Evolutionary conservation across 1,140 invertebrate genomes (phyloP).

Genomic region (Hylyphantes graminicola): DNA sequence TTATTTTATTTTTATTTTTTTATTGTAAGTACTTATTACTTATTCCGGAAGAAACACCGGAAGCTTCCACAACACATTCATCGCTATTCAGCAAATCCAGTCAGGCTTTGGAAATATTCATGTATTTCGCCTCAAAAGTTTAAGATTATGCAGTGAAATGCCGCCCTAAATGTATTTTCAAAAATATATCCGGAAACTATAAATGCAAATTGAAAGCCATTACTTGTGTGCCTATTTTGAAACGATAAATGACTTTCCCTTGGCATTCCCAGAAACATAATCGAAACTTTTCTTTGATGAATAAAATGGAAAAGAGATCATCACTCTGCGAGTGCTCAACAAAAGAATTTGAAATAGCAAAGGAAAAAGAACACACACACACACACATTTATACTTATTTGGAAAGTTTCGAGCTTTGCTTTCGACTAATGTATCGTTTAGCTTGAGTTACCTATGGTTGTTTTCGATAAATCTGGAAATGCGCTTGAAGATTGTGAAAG

Average conservation of each 20-base stretch:
- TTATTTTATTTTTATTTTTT: too few species aligned
- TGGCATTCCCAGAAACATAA: conserved; percentile 30
- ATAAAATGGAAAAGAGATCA: conserved; percentile 39
- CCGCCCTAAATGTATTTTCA: background rate
- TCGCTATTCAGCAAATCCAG: background rate
- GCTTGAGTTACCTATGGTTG: background rate
- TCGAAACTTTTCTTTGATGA: conserved; percentile 39
- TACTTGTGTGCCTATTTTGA: conserved; percentile 13
- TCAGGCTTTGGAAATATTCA: conserved; percentile 26
- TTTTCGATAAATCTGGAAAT: too few species aligned
- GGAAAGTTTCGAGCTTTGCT: background rate
- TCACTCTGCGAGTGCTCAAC: conserved; percentile 15
- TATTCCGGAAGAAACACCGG: too few species aligned
- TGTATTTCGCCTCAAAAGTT: conserved; percentile 31
- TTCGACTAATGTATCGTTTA: conserved; percentile 23
- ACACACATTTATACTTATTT: background rate
- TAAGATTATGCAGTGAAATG: conserved; percentile 19
- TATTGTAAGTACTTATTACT: too few species aligned
- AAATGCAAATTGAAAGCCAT: conserved; percentile 57
- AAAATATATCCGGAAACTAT: conserved; percentile 29
- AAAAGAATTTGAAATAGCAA: conserved; percentile 2
- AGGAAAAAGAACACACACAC: background rate
- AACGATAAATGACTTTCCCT: conserved; percentile 52
- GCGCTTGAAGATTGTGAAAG: too few species aligned
- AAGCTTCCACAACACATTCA: too few species aligned